Percentiles rank a stretch among this genome's conserved stretches.
phyloP scores from a whole-genome alignment of 2,888 invertebrate species.

The Agrotis clavis region DNA sequence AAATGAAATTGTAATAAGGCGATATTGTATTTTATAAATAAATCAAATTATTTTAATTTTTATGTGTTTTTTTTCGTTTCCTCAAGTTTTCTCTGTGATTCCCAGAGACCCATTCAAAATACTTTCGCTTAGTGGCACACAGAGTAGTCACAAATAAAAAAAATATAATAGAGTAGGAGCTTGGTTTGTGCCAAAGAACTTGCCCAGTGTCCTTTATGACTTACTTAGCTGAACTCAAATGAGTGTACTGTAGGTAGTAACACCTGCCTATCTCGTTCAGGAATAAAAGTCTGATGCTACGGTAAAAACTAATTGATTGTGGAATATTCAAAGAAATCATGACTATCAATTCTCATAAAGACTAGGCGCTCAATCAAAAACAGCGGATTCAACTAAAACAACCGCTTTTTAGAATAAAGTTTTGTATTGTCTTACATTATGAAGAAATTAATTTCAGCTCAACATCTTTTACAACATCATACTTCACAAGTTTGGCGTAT shows the following conservation, averaged over 20 bases:
- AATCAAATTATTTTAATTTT: constrained; percentile 41
- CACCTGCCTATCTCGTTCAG: not conserved
- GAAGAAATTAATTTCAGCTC: constrained; percentile 80
- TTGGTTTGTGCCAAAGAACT: no score
- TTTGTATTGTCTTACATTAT: constrained; percentile 2
- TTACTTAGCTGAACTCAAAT: not conserved
- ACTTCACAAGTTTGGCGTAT: constrained; percentile 94
- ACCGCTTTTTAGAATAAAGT: constrained; percentile 2
- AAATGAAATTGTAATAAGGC: constrained; percentile 8
- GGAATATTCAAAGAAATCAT: not conserved
- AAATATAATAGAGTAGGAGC: no score
- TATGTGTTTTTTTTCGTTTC: constrained; percentile 22
- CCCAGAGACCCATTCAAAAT: not conserved
- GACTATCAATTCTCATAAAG: not conserved
- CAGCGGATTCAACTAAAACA: constrained; percentile 12
- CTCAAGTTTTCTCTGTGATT: not conserved
- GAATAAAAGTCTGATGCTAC: not conserved
- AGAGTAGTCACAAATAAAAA: no score
- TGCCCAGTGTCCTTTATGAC: not conserved
- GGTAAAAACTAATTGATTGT: not conserved
- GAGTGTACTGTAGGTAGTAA: not conserved
- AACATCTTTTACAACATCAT: constrained; percentile 91
- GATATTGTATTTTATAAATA: constrained; percentile 54
- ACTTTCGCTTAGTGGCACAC: not conserved
- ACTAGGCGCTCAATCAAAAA: no score